Percentiles rank a stretch among this genome's conserved stretches.
These are phyloP conservation scores for Pelagia noctiluca DNA, from an alignment of 30 jellyfish, hydroid and myxozoan species.

Conservation along the genomic window DNA sequence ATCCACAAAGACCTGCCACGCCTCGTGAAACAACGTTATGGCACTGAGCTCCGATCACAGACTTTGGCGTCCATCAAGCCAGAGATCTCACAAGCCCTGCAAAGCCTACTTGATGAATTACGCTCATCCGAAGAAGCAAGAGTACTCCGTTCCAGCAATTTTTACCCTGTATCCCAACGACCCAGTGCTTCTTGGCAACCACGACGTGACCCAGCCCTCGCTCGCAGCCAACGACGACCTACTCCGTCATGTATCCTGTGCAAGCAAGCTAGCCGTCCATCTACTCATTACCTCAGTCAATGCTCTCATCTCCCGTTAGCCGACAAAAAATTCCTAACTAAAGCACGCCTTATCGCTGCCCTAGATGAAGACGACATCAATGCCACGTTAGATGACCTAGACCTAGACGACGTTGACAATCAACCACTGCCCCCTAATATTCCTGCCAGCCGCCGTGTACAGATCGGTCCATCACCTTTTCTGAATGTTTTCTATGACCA, in stretches of 20 bases:
- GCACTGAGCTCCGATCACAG: constrained; percentile 37
- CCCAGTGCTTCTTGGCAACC: neutral
- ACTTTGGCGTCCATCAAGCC: constrained; percentile 67
- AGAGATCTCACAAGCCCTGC: constrained; percentile 67
- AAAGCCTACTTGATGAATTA: constrained; percentile 33
- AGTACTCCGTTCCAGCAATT: constrained; percentile 5
- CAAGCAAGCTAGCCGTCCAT: constrained; percentile 21
- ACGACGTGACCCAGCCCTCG: constrained; percentile 9
- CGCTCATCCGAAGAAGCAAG: constrained; percentile 32
- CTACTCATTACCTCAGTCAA: constrained; percentile 18
- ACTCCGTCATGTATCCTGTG: neutral
- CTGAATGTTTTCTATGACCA: constrained; percentile 2
- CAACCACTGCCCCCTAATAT: neutral
- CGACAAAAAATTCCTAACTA: constrained; percentile 7
- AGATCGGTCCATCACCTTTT: constrained; percentile 24
- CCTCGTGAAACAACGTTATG: constrained; percentile 49
- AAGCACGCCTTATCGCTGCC: constrained; percentile 22
- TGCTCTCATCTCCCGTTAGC: constrained; percentile 21
- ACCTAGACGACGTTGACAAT: neutral
- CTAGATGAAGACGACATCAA: neutral
- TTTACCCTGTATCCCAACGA: neutral
- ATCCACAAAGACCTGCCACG: constrained; percentile 26
- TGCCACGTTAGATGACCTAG: neutral
- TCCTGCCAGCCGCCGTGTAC: constrained; percentile 17
- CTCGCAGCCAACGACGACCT: neutral